These are phyloP conservation scores for Stegophylla sp. DNA, from an alignment of 2,888 invertebrate species.

Conservation along the genomic window DNA sequence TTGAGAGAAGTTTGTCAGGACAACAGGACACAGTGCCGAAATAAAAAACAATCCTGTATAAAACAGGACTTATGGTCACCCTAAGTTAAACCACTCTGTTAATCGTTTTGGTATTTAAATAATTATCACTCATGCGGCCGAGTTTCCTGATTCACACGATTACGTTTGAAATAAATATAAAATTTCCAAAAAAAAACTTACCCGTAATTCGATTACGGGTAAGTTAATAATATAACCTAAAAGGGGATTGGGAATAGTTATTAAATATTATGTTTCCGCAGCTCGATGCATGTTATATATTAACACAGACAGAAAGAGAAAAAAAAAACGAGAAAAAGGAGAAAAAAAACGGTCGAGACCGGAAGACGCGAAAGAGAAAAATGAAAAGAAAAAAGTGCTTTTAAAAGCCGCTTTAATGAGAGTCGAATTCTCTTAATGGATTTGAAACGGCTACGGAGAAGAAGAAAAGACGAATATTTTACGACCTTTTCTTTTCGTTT, in stretches of 20 bases:
- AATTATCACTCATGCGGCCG: no score
- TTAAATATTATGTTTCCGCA: conserved; percentile 15
- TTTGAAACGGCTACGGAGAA: conserved; percentile 26
- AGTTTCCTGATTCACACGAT: no score
- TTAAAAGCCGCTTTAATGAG: conserved; percentile 40
- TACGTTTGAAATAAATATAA: no score
- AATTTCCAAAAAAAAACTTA: no score
- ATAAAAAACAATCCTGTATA: no score
- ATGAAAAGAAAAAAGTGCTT: conserved; percentile 23
- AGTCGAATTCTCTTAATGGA: conserved; percentile 44
- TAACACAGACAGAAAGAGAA: not conserved
- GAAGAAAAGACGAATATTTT: conserved; percentile 31
- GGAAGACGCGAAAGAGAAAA: not conserved
- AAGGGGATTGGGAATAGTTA: not conserved
- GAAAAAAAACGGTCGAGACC: not conserved
- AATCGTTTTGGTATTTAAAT: no score
- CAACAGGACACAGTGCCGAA: no score
- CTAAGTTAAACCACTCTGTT: no score
- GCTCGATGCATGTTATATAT: not conserved
- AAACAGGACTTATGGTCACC: no score
- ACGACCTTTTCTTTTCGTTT: not conserved
- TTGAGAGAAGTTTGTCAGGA: no score
- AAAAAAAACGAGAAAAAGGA: not conserved
- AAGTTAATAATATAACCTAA: no score
- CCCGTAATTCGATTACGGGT: no score